A percentile compares a stretch with the other conserved stretches of the same genome.
These are phyloP conservation scores for Heterocephalus glaber DNA, from an alignment of 2,113 vertebrate species.

Conservation along the genomic window DNA sequence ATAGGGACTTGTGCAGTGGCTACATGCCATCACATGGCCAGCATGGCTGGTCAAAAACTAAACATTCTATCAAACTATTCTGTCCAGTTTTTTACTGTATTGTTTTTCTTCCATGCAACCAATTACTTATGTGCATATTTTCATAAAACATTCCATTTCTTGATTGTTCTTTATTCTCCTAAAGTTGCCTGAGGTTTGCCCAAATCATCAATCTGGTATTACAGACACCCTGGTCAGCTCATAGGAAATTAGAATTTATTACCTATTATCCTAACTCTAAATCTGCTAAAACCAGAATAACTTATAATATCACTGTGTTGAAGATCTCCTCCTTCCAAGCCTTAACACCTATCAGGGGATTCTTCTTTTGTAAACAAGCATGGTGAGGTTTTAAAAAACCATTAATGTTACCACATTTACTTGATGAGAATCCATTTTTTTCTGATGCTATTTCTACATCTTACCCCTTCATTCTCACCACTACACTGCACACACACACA, in stretches of 20 bases:
- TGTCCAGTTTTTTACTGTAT: neutral
- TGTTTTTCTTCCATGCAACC: neutral
- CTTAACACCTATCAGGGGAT: neutral
- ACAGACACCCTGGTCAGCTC: neutral
- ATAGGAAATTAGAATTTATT: neutral
- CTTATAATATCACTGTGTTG: neutral
- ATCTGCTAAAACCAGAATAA: neutral
- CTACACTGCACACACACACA: neutral
- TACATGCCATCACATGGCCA: neutral
- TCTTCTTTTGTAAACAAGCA: neutral
- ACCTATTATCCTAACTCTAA: neutral
- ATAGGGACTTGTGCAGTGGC: slow-evolving; percentile 44
- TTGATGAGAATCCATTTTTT: neutral
- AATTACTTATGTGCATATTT: slow-evolving; percentile 9
- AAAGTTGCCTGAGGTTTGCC: neutral
- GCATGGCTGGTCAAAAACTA: slow-evolving; percentile 48
- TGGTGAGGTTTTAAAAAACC: neutral
- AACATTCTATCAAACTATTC: neutral
- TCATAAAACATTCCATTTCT: neutral
- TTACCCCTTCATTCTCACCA: neutral
- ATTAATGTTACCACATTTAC: neutral
- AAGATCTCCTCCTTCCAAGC: neutral
- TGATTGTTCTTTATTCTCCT: neutral
- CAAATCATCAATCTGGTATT: neutral
- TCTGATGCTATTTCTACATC: neutral